Evolutionary conservation across 2,113 vertebrate species (phyloP), one percentile per base, ranked within the genome.

Genomic region (Bufo bufo): DNA sequence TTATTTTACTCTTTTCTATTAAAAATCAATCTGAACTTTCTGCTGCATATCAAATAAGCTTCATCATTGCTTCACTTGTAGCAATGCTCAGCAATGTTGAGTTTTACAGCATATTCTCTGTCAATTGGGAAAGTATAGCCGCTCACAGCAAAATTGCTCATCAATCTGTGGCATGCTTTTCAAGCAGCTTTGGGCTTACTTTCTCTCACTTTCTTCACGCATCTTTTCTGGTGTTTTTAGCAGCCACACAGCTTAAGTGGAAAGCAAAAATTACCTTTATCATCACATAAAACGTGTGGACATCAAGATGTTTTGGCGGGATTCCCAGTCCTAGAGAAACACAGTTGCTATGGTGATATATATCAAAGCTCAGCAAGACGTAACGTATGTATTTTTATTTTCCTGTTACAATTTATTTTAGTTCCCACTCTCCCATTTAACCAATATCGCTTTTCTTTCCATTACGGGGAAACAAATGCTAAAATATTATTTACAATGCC

Each of bases 261-360:
- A 89, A 84, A 89, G 87, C 72, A 84, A 66, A 89, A 89, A 89
- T 84, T 89, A 84, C 81, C 87, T 89, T 89, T 89, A 89, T 89
- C 87, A 89, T 89, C 87, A 84, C 87, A 89, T 84, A 89, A 89
- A 89, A 89, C 52, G 81, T 89, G 87, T 78, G 82, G 81, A 89
- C 87, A 83, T 88, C 80, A 89, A 89, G 87, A 78, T 89, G 72
- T 84, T 88, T 89, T 89, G 87, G 87, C 87, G 74, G 87, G 50
- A 89, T 84, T 89, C 87, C 87, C 87, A 89, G 82, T 52, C 72
- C 66, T 61, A 14, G 50, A 78, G 74, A 89, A 77, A 84, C 81
- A 84, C 82, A 78, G 87, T 89, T 89, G 74, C 87, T 71, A 84
- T 89, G 87, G 87, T 84, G 81, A 89, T 89, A 69, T 84, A 89